phyloP scores from a whole-genome alignment of 2,113 vertebrate genomes.

The Eulacestoma nigropectus region DNA sequence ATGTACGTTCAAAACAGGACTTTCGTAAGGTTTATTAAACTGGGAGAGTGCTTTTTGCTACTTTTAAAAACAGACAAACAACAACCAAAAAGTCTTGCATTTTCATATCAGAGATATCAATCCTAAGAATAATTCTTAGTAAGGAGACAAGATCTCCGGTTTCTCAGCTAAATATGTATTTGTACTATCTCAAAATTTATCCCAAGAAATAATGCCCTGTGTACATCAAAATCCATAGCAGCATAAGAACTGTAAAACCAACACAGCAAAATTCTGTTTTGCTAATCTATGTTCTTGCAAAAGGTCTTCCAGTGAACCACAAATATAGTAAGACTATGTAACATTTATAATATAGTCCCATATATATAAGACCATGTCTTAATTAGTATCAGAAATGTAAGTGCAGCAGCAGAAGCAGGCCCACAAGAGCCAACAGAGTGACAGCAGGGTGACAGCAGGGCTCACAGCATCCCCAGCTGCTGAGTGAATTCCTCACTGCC shows the following conservation, averaged over 20 bases:
- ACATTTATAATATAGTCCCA: background rate
- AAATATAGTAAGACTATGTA: background rate
- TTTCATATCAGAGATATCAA: background rate
- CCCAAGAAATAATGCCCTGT: background rate
- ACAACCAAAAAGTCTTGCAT: background rate
- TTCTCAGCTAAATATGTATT: background rate
- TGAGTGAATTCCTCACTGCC: background rate
- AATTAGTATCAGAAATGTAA: background rate
- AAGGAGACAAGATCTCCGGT: background rate
- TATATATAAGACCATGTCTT: background rate
- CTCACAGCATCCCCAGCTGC: background rate
- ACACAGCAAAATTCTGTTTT: background rate
- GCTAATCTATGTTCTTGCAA: background rate
- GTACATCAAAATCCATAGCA: background rate
- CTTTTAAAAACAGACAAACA: background rate
- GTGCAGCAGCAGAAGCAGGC: background rate
- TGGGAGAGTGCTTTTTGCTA: background rate
- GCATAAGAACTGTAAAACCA: background rate
- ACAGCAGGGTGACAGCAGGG: background rate
- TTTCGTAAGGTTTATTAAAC: background rate
- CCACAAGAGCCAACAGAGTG: background rate
- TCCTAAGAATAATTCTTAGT: background rate
- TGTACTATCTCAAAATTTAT: background rate
- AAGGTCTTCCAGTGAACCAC: background rate
- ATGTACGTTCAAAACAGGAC: background rate